Evolutionary conservation across 2,888 invertebrate species (phyloP), one percentile per base, ranked within the genome.

Genomic region (Philopedon plagiatum): DNA sequence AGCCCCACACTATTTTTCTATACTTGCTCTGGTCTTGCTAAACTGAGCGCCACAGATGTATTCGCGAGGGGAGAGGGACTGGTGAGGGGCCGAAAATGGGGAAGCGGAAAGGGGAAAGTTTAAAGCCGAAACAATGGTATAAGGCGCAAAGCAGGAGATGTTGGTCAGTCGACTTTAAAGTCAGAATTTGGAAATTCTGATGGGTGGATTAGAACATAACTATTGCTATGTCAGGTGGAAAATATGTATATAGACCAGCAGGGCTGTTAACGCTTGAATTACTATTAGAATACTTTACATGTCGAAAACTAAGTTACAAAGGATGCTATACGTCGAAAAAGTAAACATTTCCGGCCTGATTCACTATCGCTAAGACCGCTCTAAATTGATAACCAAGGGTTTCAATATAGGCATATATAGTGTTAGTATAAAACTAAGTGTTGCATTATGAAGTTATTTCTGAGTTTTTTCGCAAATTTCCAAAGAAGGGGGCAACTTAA

Each of bases 1-100:
- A 74, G 81, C 84, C 75, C 84, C 84, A 82, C 79, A 85, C 87
- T 84, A 75, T 86, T 87, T 87, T 86, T 87, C 69, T 74, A 70
- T 76, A 65, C 75, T 77, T 88, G 88, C 88, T 88, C 78, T 80
- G 87, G 88, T 87, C 87, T 79, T 88, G 88, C 88, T 88, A 80
- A 80, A 80, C 79, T 78, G 87, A 88, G 88, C 87, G 87, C 88
- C 87, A 87, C 80, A 79, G 78, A 79, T 77, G 75, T 76, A 76
- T 72, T 69, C 69, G 71, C 71, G 44, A 49, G 39, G 69, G 57
- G 46, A 34, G 69, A 75, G 69, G 73, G 58, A 70, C 68, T 69
- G 67, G 51, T 23, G 60, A 75, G 71, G 73, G 75, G 72, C 32
- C 11, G 57, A 51, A 57, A 58, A 58, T 65, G 46, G 61, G 61